These are phyloP conservation scores for Tinea pellionella DNA, from an alignment of 2,888 invertebrate genomes.

Conservation along the genomic window DNA sequence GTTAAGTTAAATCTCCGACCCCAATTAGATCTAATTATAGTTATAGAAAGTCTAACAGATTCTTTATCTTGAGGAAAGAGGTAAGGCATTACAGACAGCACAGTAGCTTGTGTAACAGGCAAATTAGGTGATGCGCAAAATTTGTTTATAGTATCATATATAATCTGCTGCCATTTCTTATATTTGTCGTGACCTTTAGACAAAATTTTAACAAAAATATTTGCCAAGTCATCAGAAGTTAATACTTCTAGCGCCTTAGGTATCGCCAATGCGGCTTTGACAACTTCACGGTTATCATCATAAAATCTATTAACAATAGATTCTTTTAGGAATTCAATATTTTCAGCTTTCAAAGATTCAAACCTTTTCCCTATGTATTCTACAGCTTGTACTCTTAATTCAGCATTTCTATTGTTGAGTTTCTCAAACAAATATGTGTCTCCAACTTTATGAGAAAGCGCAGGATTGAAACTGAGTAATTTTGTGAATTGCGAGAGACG, in stretches of 20 bases:
- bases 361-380: constrained; percentile 71
- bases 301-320: constrained; percentile 73
- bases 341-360: constrained; percentile 51
- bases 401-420: constrained; percentile 77
- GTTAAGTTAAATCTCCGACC: constrained; percentile 39
- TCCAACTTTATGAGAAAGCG: constrained; percentile 61
- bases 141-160: constrained; percentile 47
- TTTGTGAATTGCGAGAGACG: constrained; percentile 48
- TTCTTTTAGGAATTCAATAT: constrained; percentile 72
- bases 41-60: constrained; percentile 34
- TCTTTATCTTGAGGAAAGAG: constrained; percentile 65
- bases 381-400: constrained; percentile 75
- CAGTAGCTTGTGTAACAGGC: constrained; percentile 65
- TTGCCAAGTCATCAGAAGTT: constrained; percentile 49
- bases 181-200: constrained; percentile 33
- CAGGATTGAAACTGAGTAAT: constrained; percentile 64
- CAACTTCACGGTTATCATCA: constrained; percentile 75
- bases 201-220: constrained; percentile 62
- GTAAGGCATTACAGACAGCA: constrained; percentile 72
- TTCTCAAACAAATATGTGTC: constrained; percentile 73
- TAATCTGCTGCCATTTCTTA: constrained; percentile 50
- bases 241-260: constrained; percentile 34
- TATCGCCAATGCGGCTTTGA: constrained; percentile 65
- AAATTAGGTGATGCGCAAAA: constrained; percentile 51
- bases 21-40: constrained; percentile 46